These are phyloP conservation scores for Agriopis leucophaearia DNA, from an alignment of 2,888 invertebrate species.

Conservation along the genomic window DNA sequence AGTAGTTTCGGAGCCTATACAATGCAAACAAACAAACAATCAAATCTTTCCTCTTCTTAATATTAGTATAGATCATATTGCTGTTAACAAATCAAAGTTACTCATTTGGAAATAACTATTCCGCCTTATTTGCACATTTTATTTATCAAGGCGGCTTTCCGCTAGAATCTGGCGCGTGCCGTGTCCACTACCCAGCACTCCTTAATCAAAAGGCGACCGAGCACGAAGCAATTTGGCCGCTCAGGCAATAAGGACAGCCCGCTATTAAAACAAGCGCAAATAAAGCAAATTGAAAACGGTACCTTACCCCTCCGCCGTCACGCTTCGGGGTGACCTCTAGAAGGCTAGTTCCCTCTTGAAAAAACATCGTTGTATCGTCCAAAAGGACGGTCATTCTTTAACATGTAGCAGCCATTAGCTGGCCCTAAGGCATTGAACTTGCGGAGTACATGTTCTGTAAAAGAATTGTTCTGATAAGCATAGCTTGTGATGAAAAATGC, in stretches of 20 bases:
- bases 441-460: neutral
- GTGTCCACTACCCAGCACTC: conserved; percentile 48
- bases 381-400: conserved; percentile 57
- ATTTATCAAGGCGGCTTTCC: conserved; percentile 65
- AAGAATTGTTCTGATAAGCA: neutral
- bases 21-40: too few relatives aligned
- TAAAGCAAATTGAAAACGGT: conserved; percentile 85
- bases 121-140: conserved; percentile 44
- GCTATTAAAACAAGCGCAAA: conserved; percentile 86
- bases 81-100: conserved; percentile 3
- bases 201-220: conserved; percentile 82
- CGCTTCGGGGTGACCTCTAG: conserved; percentile 51
- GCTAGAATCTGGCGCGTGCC: conserved; percentile 55
- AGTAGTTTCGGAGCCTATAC: too few relatives aligned
- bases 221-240: conserved; percentile 84
- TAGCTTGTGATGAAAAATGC: too few relatives aligned
- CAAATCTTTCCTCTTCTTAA: too few relatives aligned
- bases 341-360: conserved; percentile 63
- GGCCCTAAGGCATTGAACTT: conserved; percentile 2
- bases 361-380: conserved; percentile 71
- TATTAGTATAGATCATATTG: too few relatives aligned
- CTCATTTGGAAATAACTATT: conserved; percentile 36
- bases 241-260: conserved; percentile 82
- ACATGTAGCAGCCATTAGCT: conserved; percentile 1
- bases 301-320: conserved; percentile 57